These are phyloP conservation scores for Prionchulus punctatus DNA, from an alignment of 2,888 invertebrate genomes.

Conservation along the genomic window DNA sequence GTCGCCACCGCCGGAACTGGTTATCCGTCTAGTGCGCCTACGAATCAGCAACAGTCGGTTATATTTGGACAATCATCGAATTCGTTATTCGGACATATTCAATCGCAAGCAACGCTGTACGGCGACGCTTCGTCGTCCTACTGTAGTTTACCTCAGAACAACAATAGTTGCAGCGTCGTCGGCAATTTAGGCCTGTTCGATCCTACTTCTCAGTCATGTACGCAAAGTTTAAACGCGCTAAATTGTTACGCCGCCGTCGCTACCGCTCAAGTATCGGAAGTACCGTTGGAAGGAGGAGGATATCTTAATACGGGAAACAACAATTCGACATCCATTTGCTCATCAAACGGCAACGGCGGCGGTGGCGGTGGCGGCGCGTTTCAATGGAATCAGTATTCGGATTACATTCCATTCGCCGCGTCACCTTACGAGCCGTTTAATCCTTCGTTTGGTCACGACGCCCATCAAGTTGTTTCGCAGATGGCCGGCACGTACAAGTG, in stretches of 20 bases:
- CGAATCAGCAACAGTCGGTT: too few relatives aligned
- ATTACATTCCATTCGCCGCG: slow-evolving; percentile 27
- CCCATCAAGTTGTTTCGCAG: too few relatives aligned
- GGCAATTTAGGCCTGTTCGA: slow-evolving; percentile 29
- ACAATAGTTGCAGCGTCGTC: too few relatives aligned
- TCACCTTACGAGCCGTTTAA: slow-evolving; percentile 28
- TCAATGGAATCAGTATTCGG: not conserved
- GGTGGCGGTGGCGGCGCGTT: too few relatives aligned
- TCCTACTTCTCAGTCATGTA: not conserved
- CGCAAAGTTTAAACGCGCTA: not conserved
- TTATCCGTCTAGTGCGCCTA: too few relatives aligned
- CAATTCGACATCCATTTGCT: not conserved
- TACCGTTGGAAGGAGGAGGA: too few relatives aligned
- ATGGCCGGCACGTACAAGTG: slow-evolving; percentile 95
- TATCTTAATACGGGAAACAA: not conserved
- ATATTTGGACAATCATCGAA: not conserved
- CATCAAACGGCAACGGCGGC: too few relatives aligned
- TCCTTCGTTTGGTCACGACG: slow-evolving; percentile 37
- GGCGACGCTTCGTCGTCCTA: not conserved
- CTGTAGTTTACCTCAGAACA: too few relatives aligned
- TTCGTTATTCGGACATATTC: too few relatives aligned
- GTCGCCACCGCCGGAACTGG: too few relatives aligned
- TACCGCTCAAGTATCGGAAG: not conserved
- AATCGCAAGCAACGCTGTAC: too few relatives aligned
- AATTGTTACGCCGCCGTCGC: not conserved